Base-by-base conservation (phyloP, 2,888 invertebrate species). In the Beris chalybata region DNA sequence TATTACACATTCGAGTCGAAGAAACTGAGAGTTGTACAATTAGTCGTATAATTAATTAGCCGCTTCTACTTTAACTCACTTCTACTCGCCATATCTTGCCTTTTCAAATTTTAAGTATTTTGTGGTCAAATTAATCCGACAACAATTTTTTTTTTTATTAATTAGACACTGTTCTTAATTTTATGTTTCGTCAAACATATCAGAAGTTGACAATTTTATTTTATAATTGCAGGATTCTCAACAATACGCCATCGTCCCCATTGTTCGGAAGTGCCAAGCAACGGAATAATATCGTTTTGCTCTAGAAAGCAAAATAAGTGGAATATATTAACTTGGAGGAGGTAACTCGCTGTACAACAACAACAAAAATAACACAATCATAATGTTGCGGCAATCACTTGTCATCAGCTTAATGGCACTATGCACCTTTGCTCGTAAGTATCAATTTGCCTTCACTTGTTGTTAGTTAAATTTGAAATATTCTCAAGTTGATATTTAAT, bases 261-360 rank as follows among this genome's bases (percentile, higher is more conserved):
- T 7, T 22, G 13, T 44, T 44, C 57, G 15, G 38, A 38, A 44
- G 11, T 43, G 43, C 9, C 9, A 9, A 57, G 29, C 44, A 29
- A 56, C 32, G n/a, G 54, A n/a, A 38, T 5, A 52, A 52, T 31
- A 58, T 32, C 29, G 50, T 61, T 61, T 61, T 61, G 61, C 61
- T 61, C 61, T 61, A 61, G 50, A 61, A 61, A 61, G 52, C 61
- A 50, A 52, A 61, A 50, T 61, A 61, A 61, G 48, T 61, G 61
- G 52, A 61, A 52, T 52, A 50, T 50, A 61, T 61, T 38, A 61
- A 38, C 32, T 38, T 13, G 9, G 52, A 38, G n/a, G 44, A 50
- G 9, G 9, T 38, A 38, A 38, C 7, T 38, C 9, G 38, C 38
- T 38, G 38, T 38, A 38, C 38, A 38, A 7, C 38, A 38, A 7